phyloP scores from a whole-genome alignment of 2,797 vertebrate species.

The Ciconia nigra region DNA sequence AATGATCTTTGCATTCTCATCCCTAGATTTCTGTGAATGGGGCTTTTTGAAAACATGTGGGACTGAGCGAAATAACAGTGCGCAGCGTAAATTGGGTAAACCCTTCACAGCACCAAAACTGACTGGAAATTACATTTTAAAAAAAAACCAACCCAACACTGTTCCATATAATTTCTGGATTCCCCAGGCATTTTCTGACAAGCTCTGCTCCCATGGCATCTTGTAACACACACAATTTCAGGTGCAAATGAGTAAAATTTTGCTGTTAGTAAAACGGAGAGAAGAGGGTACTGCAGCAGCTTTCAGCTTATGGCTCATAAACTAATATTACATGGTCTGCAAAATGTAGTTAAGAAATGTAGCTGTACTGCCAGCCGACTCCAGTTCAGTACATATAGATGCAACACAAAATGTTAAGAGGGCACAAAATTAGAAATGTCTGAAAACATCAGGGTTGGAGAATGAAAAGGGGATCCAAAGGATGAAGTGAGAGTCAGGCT shows the following conservation, averaged over 20 bases:
- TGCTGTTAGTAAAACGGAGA: neutral
- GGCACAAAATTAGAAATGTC: neutral
- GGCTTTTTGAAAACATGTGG: fast-evolving
- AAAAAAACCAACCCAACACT: neutral
- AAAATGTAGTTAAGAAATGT: neutral
- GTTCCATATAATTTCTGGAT: neutral
- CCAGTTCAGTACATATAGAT: neutral
- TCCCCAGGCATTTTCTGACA: neutral
- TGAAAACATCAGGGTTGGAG: neutral
- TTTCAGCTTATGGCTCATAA: neutral
- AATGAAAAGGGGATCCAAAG: neutral
- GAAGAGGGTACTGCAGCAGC: neutral
- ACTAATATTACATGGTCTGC: neutral
- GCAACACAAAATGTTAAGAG: neutral
- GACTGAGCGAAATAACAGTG: neutral
- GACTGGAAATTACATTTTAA: neutral
- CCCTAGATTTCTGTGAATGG: neutral
- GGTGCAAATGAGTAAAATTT: neutral
- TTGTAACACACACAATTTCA: neutral
- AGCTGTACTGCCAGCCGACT: neutral
- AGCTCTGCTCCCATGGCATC: neutral
- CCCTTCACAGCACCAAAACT: neutral
- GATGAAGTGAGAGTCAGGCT: neutral
- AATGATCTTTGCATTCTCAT: neutral
- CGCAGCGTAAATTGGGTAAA: neutral